phyloP scores from a whole-genome alignment of 1,140 invertebrate genomes.

The Octopus sinensis region DNA sequence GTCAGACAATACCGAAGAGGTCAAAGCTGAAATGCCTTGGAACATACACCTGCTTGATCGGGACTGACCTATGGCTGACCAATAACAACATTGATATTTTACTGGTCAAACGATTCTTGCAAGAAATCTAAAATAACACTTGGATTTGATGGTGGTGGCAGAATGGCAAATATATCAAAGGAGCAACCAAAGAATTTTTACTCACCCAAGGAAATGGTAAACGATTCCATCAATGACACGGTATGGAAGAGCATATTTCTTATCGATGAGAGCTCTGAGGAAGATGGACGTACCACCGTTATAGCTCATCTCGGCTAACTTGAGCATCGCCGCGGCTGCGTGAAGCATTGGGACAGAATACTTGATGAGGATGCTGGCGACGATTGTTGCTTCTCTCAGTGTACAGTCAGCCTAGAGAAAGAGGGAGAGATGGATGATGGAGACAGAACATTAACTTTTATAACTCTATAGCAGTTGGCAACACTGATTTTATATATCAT shows the following conservation, averaged over 20 bases:
- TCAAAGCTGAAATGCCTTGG: too few species aligned
- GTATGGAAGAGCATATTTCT: conserved; percentile 96
- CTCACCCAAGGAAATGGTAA: background rate
- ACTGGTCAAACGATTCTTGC: too few species aligned
- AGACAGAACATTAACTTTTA: too few species aligned
- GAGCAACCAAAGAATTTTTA: background rate
- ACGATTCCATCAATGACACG: conserved; percentile 78
- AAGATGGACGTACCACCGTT: conserved; percentile 96
- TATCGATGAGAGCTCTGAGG: conserved; percentile 89
- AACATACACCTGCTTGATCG: too few species aligned
- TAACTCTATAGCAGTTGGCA: too few species aligned
- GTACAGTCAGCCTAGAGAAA: conserved; percentile 80
- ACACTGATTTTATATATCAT: too few species aligned
- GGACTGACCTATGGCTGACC: too few species aligned
- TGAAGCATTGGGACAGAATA: conserved; percentile 95
- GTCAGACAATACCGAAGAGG: too few species aligned
- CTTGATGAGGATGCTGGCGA: conserved; percentile 85
- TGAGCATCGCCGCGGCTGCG: conserved; percentile 82
- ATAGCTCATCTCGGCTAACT: conserved; percentile 96
- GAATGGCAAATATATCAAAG: too few species aligned
- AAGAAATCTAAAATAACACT: too few species aligned
- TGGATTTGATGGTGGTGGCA: too few species aligned
- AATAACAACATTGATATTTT: too few species aligned
- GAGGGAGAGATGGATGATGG: background rate
- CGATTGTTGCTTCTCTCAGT: conserved; percentile 89